Base-by-base conservation (phyloP, 2,797 vertebrate genomes). In the Pseudochirops cupreus region DNA sequence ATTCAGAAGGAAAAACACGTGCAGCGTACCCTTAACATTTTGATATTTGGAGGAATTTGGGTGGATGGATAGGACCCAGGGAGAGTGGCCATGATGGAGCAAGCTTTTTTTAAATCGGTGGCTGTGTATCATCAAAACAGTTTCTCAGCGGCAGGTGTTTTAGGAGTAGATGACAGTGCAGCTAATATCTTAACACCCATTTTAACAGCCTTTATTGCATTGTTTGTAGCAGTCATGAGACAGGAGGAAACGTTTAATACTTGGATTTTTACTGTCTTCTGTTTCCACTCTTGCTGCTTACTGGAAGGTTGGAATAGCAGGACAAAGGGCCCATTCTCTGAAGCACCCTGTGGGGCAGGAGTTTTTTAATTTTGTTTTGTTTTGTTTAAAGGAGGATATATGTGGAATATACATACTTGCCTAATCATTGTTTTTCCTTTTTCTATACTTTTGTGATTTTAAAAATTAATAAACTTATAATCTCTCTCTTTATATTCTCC, bases 111-210 rank as follows among this genome's bases (percentile, higher is more conserved):
- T 50, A 21, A 62, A 50, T 87, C 55, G 56, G 28, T 92, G 56
- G n/a, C 18, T 56, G 28, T 12, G 16, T 13, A 56, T 39, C 89
- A 67, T 91, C 67, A 82, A 46, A 56, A 39, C 52, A 92, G 87
- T 52, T 50, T 91, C 13, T 50, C 0, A 3, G 31, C 1, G 53
- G 9, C 29, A 57, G 31, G 54, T 74, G 7, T 74, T 82, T 0
- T 56, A 10, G 56, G 18, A 90, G 57, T 24, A 26, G 9, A 92
- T 55, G 74, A 59, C 87, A 67, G n/a, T 50, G 9, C 50, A 39
- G 59, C 74, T 56, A 92, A 29, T 59, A 89, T 92, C 39, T 56
- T 39, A 94, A 39, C 50, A 62, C 16, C 14, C 89, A 57, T 95
- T 92, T 67, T 92, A 67, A 29, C 90, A 91, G 50, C 29, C n/a